phyloP scores from a whole-genome alignment of 2,797 vertebrate species.

The Manis pentadactyla region DNA sequence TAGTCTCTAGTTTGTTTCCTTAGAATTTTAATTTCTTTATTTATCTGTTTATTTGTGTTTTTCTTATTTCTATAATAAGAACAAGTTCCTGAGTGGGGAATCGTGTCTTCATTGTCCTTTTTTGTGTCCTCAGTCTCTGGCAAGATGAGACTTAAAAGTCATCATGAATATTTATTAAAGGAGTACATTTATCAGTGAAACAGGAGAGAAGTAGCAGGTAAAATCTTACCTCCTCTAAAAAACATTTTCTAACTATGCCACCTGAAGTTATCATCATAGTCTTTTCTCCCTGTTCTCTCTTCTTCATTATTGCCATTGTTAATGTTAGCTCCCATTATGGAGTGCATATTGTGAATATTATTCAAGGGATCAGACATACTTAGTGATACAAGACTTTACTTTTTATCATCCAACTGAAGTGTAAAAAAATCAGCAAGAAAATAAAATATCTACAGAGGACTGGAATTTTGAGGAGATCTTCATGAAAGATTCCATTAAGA shows the following conservation, averaged over 20 bases:
- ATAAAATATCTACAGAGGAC: not conserved
- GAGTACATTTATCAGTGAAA: not conserved
- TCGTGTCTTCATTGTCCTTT: not conserved
- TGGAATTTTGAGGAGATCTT: not conserved
- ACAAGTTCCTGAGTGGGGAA: not conserved
- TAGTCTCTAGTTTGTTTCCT: not conserved
- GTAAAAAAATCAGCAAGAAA: constrained; percentile 16
- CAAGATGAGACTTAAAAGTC: not conserved
- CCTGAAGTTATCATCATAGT: not conserved
- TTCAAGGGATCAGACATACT: constrained; percentile 2
- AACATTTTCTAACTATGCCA: not conserved
- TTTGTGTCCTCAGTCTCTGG: not conserved
- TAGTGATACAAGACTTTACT: constrained; percentile 6
- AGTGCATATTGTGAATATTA: not conserved
- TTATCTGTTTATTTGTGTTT: not conserved
- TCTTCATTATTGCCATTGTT: not conserved
- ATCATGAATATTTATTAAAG: constrained; percentile 19
- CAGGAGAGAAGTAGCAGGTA: not conserved
- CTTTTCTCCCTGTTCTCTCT: not conserved
- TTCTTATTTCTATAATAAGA: not conserved
- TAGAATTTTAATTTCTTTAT: not conserved
- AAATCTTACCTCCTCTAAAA: not conserved
- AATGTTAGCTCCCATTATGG: not conserved
- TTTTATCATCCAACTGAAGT: constrained; percentile 7
- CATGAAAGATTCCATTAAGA: not conserved